Base-by-base conservation (phyloP, 2,797 vertebrate species). In the Presbytis comata region DNA sequence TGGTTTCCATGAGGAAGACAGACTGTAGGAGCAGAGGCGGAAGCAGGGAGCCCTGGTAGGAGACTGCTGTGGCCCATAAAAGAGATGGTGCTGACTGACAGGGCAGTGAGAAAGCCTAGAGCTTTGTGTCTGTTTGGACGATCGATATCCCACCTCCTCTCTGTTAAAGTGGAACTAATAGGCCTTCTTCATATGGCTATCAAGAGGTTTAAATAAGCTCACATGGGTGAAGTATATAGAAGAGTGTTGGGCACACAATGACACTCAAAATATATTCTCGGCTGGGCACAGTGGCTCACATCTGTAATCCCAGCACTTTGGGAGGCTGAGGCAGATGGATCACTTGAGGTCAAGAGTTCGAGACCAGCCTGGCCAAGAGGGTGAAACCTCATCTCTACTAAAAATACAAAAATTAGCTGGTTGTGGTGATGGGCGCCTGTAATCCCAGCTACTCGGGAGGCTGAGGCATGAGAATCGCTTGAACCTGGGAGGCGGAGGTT, bases 1-100 rank as follows among this genome's bases (percentile, higher is more conserved):
- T 48, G 41, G 13, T 75, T 33, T 83, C 53, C 26, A 22, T 2
- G 8, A 9, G 3, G 41, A 61, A 28, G 17, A 24, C 6, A 30
- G 82, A 26, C 75, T 50, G 8, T 22, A 13, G 55, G 55, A 33
- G 39, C 57, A 36, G 36, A 36, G 26, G 22, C 16, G 22, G 55
- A 33, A 21, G 89, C 30, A 33, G 30, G 22, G 36, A 87, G 36
- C 19, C 50, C 61, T 8, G 14, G 64, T 4, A 8, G 75, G 64
- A 80, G 28, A 44, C 61, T 7, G 6, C 24, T 4, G 33, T 3
- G 46, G 33, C 28, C 48, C 80, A 3, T 11, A 19, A 9, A 5
- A 30, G 53, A 46, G 64, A 33, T 8, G 21, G 26, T 0, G 0
- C 61, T 64, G 61, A 17, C 21, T 5, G 24, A 8, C 3, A 24